A percentile compares a stretch with the other conserved stretches of the same genome.
Evolutionary conservation across 2,797 vertebrate genomes (phyloP).

Genomic region (Cossypha heuglini): DNA sequence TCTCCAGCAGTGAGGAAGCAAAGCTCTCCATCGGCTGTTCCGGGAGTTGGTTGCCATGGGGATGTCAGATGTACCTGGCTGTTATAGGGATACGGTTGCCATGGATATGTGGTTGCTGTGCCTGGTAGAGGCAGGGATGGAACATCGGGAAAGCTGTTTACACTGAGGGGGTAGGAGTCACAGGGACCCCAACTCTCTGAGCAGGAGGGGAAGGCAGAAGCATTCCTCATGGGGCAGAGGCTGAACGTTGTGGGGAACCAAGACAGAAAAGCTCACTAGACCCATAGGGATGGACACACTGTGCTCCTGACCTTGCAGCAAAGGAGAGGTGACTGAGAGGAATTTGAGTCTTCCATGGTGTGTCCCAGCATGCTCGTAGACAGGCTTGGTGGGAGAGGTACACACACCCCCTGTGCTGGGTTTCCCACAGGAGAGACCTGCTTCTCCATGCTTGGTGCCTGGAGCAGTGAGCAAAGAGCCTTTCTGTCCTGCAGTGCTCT

Average conservation of each 20-base stretch:
- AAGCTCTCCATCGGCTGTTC: not conserved
- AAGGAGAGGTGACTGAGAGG: not conserved
- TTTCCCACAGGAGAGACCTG: accelerated
- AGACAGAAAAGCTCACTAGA: not conserved
- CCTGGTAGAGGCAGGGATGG: not conserved
- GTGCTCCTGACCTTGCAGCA: accelerated
- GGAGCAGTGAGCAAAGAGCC: not conserved
- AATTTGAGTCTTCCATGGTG: accelerated
- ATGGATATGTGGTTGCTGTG: constrained; percentile 17
- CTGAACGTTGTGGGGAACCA: not conserved
- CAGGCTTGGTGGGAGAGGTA: not conserved
- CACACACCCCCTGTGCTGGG: accelerated
- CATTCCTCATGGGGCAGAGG: not conserved
- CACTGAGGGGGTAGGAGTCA: not conserved
- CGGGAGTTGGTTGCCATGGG: not conserved
- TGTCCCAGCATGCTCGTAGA: not conserved
- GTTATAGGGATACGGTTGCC: constrained; percentile 49
- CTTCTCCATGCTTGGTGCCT: not conserved
- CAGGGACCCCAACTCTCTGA: not conserved
- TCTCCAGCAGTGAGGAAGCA: not conserved
- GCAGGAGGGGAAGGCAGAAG: not conserved
- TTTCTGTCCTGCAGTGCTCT: not conserved
- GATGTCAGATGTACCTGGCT: constrained; percentile 61
- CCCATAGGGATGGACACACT: accelerated
- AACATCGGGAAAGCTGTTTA: not conserved